These are phyloP conservation scores for Micronycteris hirsuta DNA, from an alignment of 2,113 vertebrate genomes.

Conservation along the genomic window DNA sequence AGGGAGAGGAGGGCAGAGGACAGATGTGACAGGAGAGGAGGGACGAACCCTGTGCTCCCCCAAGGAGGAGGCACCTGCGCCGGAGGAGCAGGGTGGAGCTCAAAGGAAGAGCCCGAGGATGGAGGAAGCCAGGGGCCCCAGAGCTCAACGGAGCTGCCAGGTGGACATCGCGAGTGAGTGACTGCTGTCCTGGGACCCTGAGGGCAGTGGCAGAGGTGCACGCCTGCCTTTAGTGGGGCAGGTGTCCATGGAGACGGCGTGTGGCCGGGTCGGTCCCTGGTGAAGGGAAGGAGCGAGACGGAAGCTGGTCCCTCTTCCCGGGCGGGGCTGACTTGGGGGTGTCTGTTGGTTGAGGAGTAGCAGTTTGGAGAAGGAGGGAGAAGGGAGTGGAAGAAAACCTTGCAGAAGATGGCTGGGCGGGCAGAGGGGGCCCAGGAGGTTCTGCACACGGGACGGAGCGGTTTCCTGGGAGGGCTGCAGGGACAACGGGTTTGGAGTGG, in stretches of 20 bases:
- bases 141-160: neutral
- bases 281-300: fast-evolving
- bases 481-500: fast-evolving
- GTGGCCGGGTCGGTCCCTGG: fast-evolving
- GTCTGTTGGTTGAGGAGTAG: neutral
- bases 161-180: fast-evolving
- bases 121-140: neutral
- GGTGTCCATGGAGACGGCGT: fast-evolving
- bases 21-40: too few species aligned
- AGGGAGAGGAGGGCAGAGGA: neutral
- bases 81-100: neutral
- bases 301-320: fast-evolving
- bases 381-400: fast-evolving
- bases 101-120: neutral
- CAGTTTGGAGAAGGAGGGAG: neutral
- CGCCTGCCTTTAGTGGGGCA: fast-evolving
- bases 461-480: neutral
- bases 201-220: fast-evolving
- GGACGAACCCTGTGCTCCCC: fast-evolving
- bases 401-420: fast-evolving
- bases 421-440: fast-evolving
- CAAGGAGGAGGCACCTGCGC: neutral
- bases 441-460: fast-evolving
- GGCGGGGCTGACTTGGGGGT: fast-evolving
- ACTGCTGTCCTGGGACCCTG: fast-evolving